Percentiles rank a stretch among this genome's conserved stretches.
These are phyloP conservation scores for Drosophila paulistorum DNA, from an alignment of 1,140 invertebrate genomes.

Conservation along the genomic window DNA sequence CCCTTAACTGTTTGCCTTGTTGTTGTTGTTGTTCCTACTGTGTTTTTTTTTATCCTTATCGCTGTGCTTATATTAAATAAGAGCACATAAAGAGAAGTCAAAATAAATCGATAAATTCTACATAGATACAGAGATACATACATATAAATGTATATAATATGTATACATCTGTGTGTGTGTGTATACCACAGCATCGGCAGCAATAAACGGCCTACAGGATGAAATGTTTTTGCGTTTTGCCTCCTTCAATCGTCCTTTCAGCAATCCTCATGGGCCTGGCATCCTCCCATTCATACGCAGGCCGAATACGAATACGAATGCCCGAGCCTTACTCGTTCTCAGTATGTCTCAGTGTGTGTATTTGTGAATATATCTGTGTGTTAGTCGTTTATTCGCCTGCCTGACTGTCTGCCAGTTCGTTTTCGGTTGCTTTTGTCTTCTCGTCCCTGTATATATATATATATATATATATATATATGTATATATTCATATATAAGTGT, in stretches of 20 bases:
- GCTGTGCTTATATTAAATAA: slow-evolving; percentile 68
- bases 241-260: slow-evolving; percentile 77
- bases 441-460: not conserved
- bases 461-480: too few relatives aligned
- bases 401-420: slow-evolving; percentile 71
- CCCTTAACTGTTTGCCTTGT: slow-evolving; percentile 20
- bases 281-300: slow-evolving; percentile 63
- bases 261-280: slow-evolving; percentile 18
- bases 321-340: slow-evolving; percentile 48
- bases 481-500: not conserved
- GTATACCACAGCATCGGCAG: slow-evolving; percentile 38
- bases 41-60: slow-evolving; percentile 63
- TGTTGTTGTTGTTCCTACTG: slow-evolving; percentile 12
- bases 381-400: slow-evolving; percentile 61
- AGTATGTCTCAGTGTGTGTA: slow-evolving; percentile 1
- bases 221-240: slow-evolving; percentile 71
- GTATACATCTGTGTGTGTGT: slow-evolving; percentile 12
- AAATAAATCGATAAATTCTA: slow-evolving; percentile 80
- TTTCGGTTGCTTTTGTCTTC: slow-evolving; percentile 21
- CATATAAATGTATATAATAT: not conserved
- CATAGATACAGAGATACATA: slow-evolving; percentile 54
- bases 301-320: slow-evolving; percentile 52
- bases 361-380: not conserved
- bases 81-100: slow-evolving; percentile 70
- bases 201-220: slow-evolving; percentile 71